A percentile compares a stretch with the other conserved stretches of the same genome.
phyloP scores from a whole-genome alignment of 2,113 vertebrate species.

The Halcyon malimbica region DNA sequence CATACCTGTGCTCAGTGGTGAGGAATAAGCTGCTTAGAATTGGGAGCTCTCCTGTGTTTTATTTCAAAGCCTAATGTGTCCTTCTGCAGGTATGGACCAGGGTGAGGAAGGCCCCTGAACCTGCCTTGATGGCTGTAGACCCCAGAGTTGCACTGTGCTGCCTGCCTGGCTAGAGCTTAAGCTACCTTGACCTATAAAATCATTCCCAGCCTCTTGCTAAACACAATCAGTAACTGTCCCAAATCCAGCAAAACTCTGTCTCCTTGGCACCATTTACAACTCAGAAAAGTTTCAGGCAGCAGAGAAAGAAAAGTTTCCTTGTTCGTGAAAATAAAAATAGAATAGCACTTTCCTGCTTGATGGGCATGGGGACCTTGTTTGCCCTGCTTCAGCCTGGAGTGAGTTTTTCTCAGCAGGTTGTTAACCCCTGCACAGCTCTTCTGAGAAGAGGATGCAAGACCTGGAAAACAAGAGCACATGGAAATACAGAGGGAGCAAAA shows the following conservation, averaged over 20 bases:
- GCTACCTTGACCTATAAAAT: not conserved
- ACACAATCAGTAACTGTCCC: no score
- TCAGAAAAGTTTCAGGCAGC: no score
- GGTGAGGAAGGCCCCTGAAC: not conserved
- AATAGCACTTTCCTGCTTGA: no score
- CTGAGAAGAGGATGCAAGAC: no score
- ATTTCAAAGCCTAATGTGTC: fast-evolving
- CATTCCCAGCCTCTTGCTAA: not conserved
- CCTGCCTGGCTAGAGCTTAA: not conserved
- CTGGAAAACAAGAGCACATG: no score
- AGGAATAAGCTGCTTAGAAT: not conserved
- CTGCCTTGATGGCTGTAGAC: not conserved
- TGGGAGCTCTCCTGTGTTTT: not conserved
- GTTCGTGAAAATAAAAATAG: no score
- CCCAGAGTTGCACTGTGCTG: not conserved
- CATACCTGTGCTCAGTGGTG: not conserved
- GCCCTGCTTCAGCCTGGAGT: no score
- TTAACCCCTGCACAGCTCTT: no score
- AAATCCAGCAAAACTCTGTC: no score
- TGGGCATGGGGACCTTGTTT: no score
- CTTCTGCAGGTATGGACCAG: not conserved
- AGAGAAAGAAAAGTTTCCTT: no score
- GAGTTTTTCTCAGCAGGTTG: no score
- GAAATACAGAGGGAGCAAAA: not conserved
- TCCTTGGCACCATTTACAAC: not conserved